These are phyloP conservation scores for Sander vitreus DNA, from an alignment of 2,113 vertebrate species.

Conservation along the genomic window DNA sequence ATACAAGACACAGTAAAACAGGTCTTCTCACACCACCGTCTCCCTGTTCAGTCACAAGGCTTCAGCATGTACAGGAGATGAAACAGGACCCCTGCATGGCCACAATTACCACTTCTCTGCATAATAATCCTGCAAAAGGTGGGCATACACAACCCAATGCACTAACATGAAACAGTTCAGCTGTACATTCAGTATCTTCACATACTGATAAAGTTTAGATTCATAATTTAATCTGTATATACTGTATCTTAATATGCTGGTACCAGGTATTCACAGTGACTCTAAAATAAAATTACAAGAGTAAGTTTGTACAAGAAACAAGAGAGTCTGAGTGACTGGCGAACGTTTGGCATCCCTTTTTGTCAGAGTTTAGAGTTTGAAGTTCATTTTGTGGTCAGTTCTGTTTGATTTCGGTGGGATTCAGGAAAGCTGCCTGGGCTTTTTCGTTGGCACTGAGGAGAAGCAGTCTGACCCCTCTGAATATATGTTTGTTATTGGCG, in stretches of 20 bases:
- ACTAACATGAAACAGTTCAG: conserved; percentile 77
- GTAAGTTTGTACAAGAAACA: conserved; percentile 79
- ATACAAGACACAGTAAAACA: conserved; percentile 80
- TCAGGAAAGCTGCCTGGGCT: conserved; percentile 70
- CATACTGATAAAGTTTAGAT: conserved; percentile 77
- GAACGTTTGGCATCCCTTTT: conserved; percentile 70
- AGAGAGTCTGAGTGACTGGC: conserved; percentile 66
- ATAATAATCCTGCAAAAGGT: conserved; percentile 66
- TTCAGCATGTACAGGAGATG: conserved; percentile 63
- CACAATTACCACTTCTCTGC: conserved; percentile 51
- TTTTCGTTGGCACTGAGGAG: conserved; percentile 76
- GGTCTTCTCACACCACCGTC: conserved; percentile 60
- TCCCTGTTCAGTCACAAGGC: conserved; percentile 68
- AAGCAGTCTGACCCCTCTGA: conserved; percentile 59
- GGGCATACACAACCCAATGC: conserved; percentile 67
- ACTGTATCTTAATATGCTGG: conserved; percentile 86
- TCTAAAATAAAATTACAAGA: conserved; percentile 83
- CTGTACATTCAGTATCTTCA: conserved; percentile 81
- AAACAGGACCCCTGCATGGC: conserved; percentile 62
- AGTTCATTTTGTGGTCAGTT: conserved; percentile 52
- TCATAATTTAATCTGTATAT: conserved; percentile 84
- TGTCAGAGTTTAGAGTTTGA: conserved; percentile 39
- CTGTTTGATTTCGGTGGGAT: conserved; percentile 32
- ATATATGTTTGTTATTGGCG: conserved; percentile 34
- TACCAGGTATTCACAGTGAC: conserved; percentile 89